These are phyloP conservation scores for Xerus rutilus DNA, from an alignment of 2,797 vertebrate genomes.

Conservation along the genomic window DNA sequence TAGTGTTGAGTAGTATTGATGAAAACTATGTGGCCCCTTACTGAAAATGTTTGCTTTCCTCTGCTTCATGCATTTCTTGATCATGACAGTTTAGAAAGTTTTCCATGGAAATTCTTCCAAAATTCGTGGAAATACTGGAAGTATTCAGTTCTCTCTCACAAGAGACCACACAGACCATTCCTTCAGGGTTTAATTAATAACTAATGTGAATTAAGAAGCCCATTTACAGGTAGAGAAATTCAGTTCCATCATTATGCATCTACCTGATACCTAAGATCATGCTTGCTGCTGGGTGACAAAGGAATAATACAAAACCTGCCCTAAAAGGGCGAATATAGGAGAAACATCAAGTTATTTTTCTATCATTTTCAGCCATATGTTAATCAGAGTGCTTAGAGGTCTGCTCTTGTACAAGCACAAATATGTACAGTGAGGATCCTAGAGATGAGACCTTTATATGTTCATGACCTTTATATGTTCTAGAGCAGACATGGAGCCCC, in stretches of 20 bases:
- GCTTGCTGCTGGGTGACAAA: background rate
- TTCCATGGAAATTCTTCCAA: background rate
- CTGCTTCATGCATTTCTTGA: background rate
- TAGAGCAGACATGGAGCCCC: background rate
- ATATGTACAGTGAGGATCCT: background rate
- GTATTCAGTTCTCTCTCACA: background rate
- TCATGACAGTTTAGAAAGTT: background rate
- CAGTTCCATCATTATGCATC: background rate
- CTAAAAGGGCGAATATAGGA: background rate
- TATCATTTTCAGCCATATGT: constrained; percentile 21
- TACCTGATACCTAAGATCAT: background rate
- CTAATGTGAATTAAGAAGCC: background rate
- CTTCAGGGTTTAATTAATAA: background rate
- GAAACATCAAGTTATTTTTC: background rate
- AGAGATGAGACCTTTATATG: background rate
- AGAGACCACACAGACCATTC: background rate
- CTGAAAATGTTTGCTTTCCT: constrained; percentile 10
- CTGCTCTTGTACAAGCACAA: background rate
- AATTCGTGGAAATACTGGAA: constrained; percentile 2
- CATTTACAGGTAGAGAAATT: constrained; percentile 3
- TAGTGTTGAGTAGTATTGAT: background rate
- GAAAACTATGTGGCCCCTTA: background rate
- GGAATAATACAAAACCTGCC: background rate
- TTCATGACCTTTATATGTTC: background rate
- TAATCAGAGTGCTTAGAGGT: background rate